Conservation (phyloP, 1,140 invertebrate genomes). For the Procambarus virginalis region DNA sequence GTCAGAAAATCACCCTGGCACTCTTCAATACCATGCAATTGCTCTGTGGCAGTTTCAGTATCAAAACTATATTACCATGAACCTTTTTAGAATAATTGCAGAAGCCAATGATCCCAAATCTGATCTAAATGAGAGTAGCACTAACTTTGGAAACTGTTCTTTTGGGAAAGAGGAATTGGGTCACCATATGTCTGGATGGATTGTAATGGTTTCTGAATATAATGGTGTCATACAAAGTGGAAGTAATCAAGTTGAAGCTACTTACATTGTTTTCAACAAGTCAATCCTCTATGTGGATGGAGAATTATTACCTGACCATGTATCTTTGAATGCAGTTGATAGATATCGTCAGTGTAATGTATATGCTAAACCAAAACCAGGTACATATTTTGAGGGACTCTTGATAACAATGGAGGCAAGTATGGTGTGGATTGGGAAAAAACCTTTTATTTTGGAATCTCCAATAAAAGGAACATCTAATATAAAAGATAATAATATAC, state of each 20-base stretch:
- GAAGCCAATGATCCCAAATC: background rate
- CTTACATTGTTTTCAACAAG: slow-evolving; percentile 10
- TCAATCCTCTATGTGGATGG: slow-evolving; percentile 38
- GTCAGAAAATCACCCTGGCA: background rate
- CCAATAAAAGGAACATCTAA: background rate
- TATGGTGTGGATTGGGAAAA: slow-evolving; percentile 44
- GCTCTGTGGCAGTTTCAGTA: slow-evolving; percentile 47
- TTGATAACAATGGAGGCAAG: slow-evolving; percentile 36
- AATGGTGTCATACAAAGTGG: slow-evolving; percentile 27
- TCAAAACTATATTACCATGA: slow-evolving; percentile 18
- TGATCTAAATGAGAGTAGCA: background rate
- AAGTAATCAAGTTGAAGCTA: slow-evolving; percentile 3
- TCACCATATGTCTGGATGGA: slow-evolving; percentile 32
- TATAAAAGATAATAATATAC: background rate
- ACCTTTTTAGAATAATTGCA: slow-evolving; percentile 3
- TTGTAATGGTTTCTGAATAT: background rate
- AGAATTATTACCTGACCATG: slow-evolving; percentile 4
- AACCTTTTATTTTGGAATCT: slow-evolving; percentile 16
- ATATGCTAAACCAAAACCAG: background rate
- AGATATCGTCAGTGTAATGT: slow-evolving; percentile 30
- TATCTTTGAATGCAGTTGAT: background rate
- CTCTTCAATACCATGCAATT: slow-evolving; percentile 29
- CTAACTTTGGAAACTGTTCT: background rate
- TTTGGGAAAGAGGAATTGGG: background rate
- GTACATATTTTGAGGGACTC: background rate